Evolutionary conservation across 2,888 invertebrate genomes (phyloP).

Genomic region (Hypena proboscidalis): DNA sequence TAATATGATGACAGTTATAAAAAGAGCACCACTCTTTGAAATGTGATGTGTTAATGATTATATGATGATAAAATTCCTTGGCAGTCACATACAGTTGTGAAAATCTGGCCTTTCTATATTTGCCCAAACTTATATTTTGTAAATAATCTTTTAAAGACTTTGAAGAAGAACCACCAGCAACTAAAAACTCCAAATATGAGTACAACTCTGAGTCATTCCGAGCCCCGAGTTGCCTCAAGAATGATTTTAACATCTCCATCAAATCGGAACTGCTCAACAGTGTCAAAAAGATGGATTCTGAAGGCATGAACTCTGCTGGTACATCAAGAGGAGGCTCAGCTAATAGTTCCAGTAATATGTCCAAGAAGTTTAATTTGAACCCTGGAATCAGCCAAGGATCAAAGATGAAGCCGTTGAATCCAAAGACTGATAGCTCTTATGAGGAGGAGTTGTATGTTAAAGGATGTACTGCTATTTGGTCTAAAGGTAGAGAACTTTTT

Average conservation of each 20-base stretch:
- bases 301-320: conserved; percentile 53
- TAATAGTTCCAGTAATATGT: conserved; percentile 78
- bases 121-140: neutral
- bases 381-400: conserved; percentile 46
- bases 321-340: conserved; percentile 70
- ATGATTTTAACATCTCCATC: conserved; percentile 77
- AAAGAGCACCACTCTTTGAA: no score
- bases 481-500: conserved; percentile 75
- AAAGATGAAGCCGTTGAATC: conserved; percentile 61
- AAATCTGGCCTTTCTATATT: no score
- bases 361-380: conserved; percentile 72
- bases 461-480: conserved; percentile 94
- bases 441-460: conserved; percentile 96
- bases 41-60: no score
- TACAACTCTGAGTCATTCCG: conserved; percentile 70
- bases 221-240: conserved; percentile 71
- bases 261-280: conserved; percentile 70
- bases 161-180: conserved; percentile 58
- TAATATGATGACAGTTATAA: no score
- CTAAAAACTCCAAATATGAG: conserved; percentile 68
- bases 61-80: no score
- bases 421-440: conserved; percentile 78
- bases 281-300: conserved; percentile 62
- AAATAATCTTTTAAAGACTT: conserved; percentile 52
- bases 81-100: no score